Evolutionary conservation across 2,113 vertebrate genomes (phyloP), one percentile per base, ranked within the genome.

Genomic region (Trematocara variabile): DNA sequence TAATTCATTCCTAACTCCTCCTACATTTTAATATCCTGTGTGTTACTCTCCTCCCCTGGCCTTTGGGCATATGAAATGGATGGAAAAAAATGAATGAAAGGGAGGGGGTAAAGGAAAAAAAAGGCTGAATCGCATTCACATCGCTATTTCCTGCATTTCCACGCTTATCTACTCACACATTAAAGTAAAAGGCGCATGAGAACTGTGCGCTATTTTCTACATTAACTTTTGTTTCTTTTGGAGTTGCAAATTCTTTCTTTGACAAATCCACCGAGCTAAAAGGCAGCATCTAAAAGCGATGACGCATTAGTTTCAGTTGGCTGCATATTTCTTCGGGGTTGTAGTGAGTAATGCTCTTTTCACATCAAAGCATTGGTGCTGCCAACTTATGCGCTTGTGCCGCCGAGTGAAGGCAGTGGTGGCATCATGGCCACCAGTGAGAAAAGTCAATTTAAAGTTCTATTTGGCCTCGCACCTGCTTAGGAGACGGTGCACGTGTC

Each of bases 381-480:
- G 86, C 92, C 89, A 92, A 92, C 83, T 85, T 20, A 81, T 81
- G 60, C 46, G 80, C 65, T 33, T 37, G 80, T 34, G 80, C 63
- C 52, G 88, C 88, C 89, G 88, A 93, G 80, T 82, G 89, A 88
- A 87, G 80, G 86, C 90, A 70, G 70, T 46, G 63, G 86, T 79
- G 81, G 79, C 86, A 87, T 78, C 50, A 20, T 79, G 80, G 85
- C 88, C 86, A 88, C 90, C 81, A 75, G 79, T 85, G 85, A 89
- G 86, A 93, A 91, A 93, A 93, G 92, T 94, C 89, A 92, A 92
- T 92, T 88, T 91, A 87, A 91, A 94, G 88, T 92, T 93, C 44
- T 87, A 82, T 87, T 86, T 84, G 79, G 87, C 84, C 83, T 80
- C 58, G 37, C 53, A 65, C 68, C 77, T 58, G 34, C 80, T 80